Percentiles rank a stretch among this genome's conserved stretches.
These are phyloP conservation scores for Tragelaphus buxtoni DNA, from an alignment of 2,113 vertebrate species.

Conservation along the genomic window DNA sequence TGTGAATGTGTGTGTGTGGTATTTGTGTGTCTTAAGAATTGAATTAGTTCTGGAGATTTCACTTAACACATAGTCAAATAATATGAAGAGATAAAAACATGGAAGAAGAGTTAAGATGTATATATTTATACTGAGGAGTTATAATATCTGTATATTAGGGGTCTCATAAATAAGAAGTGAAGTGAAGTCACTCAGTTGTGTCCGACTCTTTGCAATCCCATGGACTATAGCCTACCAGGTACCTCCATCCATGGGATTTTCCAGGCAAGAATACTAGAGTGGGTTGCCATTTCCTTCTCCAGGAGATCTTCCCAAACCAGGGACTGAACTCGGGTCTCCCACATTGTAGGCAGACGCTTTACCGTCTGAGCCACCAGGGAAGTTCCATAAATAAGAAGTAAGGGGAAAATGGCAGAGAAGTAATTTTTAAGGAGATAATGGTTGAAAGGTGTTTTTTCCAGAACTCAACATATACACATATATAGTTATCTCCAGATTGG, in stretches of 20 bases:
- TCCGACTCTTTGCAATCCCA: not conserved
- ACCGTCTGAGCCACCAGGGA: not conserved
- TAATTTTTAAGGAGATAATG: not conserved
- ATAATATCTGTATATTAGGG: not conserved
- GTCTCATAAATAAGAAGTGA: not conserved
- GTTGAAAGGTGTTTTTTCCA: not conserved
- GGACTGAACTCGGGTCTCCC: rapidly evolving
- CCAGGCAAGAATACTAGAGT: not conserved
- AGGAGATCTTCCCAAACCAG: not conserved
- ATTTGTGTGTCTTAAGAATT: not conserved
- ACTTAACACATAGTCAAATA: not conserved
- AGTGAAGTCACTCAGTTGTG: not conserved
- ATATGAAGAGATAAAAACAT: not conserved
- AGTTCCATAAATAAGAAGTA: not conserved
- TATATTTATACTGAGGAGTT: not conserved
- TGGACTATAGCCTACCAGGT: not conserved
- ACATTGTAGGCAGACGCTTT: rapidly evolving
- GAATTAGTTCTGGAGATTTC: not conserved
- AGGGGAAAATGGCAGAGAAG: not conserved
- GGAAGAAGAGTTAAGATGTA: not conserved
- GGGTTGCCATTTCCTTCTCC: not conserved
- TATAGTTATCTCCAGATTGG: not conserved
- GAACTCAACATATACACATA: not conserved
- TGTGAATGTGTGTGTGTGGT: not conserved
- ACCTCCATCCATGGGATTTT: not conserved